phyloP scores from a whole-genome alignment of 2,888 invertebrate genomes.

The Drosophila diplacantha region DNA sequence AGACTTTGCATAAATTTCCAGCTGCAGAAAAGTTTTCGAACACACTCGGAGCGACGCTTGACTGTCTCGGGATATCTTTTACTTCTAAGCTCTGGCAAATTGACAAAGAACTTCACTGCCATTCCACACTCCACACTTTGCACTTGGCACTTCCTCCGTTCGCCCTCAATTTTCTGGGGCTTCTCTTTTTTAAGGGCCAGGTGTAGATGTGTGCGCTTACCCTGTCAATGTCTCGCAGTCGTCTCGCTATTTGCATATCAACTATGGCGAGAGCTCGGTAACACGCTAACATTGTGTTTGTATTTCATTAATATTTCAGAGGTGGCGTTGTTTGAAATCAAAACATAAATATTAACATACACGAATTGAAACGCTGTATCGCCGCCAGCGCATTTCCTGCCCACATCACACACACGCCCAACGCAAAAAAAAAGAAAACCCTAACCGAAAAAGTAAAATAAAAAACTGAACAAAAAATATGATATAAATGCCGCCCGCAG shows the following conservation, averaged over 20 bases:
- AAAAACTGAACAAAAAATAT: conserved; percentile 51
- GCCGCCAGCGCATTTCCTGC: conserved; percentile 67
- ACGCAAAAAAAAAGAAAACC: conserved; percentile 5
- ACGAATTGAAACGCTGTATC: conserved; percentile 73
- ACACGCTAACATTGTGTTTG: conserved; percentile 72
- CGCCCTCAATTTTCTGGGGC: conserved; percentile 59
- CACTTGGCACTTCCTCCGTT: conserved; percentile 12
- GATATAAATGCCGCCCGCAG: conserved; percentile 67
- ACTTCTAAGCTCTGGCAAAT: conserved; percentile 70
- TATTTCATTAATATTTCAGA: conserved; percentile 75
- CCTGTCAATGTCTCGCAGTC: conserved; percentile 53
- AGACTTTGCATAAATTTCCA: conserved; percentile 69
- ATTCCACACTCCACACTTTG: conserved; percentile 4
- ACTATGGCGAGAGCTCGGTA: conserved; percentile 53
- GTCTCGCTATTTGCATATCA: conserved; percentile 67
- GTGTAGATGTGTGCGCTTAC: conserved; percentile 31
- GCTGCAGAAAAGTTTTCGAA: conserved; percentile 40
- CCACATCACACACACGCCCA: conserved; percentile 16
- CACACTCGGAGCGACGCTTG: conserved; percentile 22
- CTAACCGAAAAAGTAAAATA: conserved; percentile 22
- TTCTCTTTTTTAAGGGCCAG: conserved; percentile 56
- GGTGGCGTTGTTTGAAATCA: conserved; percentile 74
- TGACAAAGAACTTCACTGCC: conserved; percentile 60
- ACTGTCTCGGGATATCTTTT: conserved; percentile 53
- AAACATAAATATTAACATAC: conserved; percentile 75